phyloP scores from a whole-genome alignment of 2,888 invertebrate genomes.

The Lasius fuliginosus region DNA sequence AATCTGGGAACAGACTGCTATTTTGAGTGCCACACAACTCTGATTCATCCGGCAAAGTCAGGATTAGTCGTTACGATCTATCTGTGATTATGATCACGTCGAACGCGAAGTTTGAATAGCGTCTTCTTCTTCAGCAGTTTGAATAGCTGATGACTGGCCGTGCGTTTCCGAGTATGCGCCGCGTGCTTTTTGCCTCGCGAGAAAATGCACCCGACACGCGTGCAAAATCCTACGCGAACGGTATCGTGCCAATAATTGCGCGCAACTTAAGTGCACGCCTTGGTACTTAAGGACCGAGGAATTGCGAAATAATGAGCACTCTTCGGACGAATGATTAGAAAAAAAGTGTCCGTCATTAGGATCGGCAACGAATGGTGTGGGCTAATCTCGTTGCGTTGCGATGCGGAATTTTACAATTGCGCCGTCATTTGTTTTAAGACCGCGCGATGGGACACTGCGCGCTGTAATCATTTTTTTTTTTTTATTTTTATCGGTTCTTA shows the following conservation, averaged over 20 bases:
- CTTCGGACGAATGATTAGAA: slow-evolving; percentile 41
- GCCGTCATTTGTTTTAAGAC: slow-evolving; percentile 32
- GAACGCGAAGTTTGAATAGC: slow-evolving; percentile 9
- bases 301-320: slow-evolving; percentile 45
- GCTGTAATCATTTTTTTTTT: not conserved
- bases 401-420: slow-evolving; percentile 24
- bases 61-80: slow-evolving; percentile 24
- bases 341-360: slow-evolving; percentile 46
- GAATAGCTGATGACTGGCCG: not conserved
- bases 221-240: slow-evolving; percentile 37
- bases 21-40: slow-evolving; percentile 11
- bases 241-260: slow-evolving; percentile 62
- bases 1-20: not conserved
- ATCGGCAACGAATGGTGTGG: slow-evolving; percentile 15
- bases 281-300: slow-evolving; percentile 45
- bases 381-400: slow-evolving; percentile 27
- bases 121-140: slow-evolving; percentile 8
- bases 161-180: not conserved
- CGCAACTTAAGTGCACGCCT: slow-evolving; percentile 51
- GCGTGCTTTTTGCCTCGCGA: slow-evolving; percentile 47
- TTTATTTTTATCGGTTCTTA: not conserved
- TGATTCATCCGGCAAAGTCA: slow-evolving; percentile 9
- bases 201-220: slow-evolving; percentile 44
- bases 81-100: slow-evolving; percentile 25
- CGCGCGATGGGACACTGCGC: not conserved